phyloP scores from a whole-genome alignment of 2,888 invertebrate species.

The Deladenus siricidicola region DNA sequence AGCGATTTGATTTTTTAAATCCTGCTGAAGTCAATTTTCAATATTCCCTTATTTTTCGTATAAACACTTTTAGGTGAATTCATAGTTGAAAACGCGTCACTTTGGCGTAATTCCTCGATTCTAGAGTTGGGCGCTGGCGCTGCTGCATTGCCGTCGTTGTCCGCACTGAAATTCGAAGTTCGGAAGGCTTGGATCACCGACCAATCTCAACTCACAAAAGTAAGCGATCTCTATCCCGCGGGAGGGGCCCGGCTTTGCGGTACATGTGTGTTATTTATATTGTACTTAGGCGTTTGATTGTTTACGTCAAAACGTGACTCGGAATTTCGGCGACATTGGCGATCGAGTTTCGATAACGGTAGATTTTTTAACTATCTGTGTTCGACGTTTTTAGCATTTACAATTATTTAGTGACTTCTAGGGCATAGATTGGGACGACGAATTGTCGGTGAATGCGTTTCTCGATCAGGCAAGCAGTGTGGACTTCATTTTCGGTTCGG shows the following conservation, averaged over 20 bases:
- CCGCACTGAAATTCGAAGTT: constrained; percentile 36
- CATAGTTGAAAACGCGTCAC: constrained; percentile 20
- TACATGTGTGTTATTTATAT: too few species aligned
- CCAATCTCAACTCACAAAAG: constrained; percentile 13
- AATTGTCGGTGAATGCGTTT: constrained; percentile 7
- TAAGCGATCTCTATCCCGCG: too few species aligned
- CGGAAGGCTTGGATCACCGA: constrained; percentile 36
- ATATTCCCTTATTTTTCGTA: too few species aligned
- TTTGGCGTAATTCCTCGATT: constrained; percentile 22
- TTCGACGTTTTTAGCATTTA: not conserved
- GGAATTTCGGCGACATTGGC: constrained; percentile 12
- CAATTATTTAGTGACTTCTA: not conserved
- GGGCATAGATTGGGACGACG: constrained; percentile 24
- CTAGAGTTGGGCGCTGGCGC: constrained; percentile 43
- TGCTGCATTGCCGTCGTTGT: constrained; percentile 35
- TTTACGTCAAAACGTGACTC: constrained; percentile 23
- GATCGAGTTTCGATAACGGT: constrained; percentile 9
- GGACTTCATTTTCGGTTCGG: constrained; percentile 42
- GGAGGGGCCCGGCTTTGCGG: too few species aligned
- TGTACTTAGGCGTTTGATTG: constrained; percentile 29
- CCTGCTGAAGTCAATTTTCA: not conserved
- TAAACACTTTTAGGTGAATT: constrained; percentile 32
- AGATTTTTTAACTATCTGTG: not conserved
- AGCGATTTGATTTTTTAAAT: not conserved
- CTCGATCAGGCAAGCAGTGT: constrained; percentile 13